A percentile compares a stretch with the other conserved stretches of the same genome.
Conservation (phyloP, 2,888 invertebrate genomes). For the Xylophagus ater region DNA sequence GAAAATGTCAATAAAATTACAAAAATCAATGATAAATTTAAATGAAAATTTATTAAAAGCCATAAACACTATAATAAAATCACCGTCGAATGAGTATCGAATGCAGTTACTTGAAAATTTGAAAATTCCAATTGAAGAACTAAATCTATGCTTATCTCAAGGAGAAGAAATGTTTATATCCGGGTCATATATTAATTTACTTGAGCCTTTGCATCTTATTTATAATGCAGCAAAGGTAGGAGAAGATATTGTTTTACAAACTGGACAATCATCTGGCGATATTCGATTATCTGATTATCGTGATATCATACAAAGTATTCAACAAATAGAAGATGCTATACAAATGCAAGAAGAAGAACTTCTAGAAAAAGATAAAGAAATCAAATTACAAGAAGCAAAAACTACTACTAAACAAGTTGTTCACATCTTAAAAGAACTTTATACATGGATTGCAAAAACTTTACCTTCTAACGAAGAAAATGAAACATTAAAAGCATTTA, state of each 20-base stretch:
- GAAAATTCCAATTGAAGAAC: constrained; percentile 42
- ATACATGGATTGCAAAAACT: too few relatives aligned
- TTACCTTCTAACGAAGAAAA: too few relatives aligned
- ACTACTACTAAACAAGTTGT: too few relatives aligned
- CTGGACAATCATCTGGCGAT: constrained; percentile 25
- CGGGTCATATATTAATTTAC: constrained; percentile 32
- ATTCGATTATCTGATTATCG: too few relatives aligned
- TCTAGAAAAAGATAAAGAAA: constrained; percentile 29
- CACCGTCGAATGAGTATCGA: constrained; percentile 31
- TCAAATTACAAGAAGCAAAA: too few relatives aligned
- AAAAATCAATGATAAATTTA: constrained; percentile 33
- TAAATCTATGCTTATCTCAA: constrained; percentile 38
- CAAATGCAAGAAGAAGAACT: constrained; percentile 35
- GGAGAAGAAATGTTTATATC: constrained; percentile 36
- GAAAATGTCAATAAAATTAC: constrained; percentile 26
- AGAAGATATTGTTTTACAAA: constrained; percentile 26
- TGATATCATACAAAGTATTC: constrained; percentile 29
- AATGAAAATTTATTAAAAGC: constrained; percentile 45
- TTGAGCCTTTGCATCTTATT: constrained; percentile 33
- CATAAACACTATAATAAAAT: constrained; percentile 46
- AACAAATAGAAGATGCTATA: constrained; percentile 30
- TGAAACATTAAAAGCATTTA: too few relatives aligned
- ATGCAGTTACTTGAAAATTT: constrained; percentile 41
- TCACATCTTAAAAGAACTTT: too few relatives aligned
- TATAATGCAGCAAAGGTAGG: constrained; percentile 31